Conservation (phyloP, 2,113 vertebrate genomes). For the Seriola dumerili region DNA sequence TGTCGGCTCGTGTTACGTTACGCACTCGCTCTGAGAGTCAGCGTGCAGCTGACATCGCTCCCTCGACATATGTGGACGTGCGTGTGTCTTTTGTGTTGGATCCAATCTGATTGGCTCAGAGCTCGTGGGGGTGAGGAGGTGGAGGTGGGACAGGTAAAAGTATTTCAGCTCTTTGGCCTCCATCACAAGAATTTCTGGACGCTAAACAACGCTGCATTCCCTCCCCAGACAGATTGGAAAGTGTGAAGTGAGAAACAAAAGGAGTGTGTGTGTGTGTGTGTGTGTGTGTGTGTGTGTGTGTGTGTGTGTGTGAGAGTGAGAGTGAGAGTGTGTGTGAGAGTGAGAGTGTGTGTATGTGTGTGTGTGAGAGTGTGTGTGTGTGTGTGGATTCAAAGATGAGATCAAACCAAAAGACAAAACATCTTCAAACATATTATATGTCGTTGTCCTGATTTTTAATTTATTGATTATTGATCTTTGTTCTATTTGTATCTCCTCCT, state of each 20-base stretch:
- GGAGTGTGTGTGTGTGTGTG: slow-evolving; percentile 7
- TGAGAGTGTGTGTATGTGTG: not conserved
- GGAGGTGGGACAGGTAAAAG: slow-evolving; percentile 17
- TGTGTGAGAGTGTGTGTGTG: not conserved
- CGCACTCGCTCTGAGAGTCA: not conserved
- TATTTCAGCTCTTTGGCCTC: slow-evolving; percentile 26
- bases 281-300: slow-evolving; percentile 1
- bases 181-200: slow-evolving; percentile 12
- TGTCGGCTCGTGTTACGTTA: not conserved
- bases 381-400: not conserved
- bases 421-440: too few relatives aligned
- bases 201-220: not conserved
- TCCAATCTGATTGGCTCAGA: slow-evolving; percentile 18
- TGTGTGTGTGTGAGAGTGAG: slow-evolving; percentile 30
- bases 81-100: not conserved
- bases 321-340: slow-evolving; percentile 12
- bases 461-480: too few relatives aligned
- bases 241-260: slow-evolving; percentile 10
- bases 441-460: too few relatives aligned
- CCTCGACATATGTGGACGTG: not conserved
- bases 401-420: too few relatives aligned
- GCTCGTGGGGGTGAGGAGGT: not conserved
- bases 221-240: slow-evolving; percentile 33
- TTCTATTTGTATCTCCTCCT: too few relatives aligned
- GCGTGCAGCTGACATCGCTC: not conserved